A percentile compares a stretch with the other conserved stretches of the same genome.
Evolutionary conservation across 2,113 vertebrate genomes (phyloP).

Genomic region (Piaya cayana): DNA sequence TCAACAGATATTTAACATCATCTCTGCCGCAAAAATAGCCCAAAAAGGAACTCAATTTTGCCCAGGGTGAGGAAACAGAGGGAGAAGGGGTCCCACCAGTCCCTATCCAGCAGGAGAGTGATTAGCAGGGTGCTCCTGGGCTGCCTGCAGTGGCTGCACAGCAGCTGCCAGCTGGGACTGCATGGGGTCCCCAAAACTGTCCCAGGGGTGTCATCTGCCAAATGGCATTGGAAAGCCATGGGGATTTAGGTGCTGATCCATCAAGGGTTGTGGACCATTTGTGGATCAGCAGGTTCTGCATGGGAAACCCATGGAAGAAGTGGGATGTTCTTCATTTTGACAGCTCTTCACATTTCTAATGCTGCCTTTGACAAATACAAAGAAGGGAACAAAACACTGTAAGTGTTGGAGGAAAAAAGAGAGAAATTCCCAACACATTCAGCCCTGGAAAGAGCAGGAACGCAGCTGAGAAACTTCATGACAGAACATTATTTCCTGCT

Average conservation of each 20-base stretch:
- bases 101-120: neutral
- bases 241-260: neutral
- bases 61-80: neutral
- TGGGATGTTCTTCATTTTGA: neutral
- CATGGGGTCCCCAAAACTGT: neutral
- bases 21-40: neutral
- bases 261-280: neutral
- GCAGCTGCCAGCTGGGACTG: neutral
- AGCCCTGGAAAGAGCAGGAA: neutral
- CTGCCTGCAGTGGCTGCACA: neutral
- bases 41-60: neutral
- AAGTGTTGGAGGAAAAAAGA: neutral
- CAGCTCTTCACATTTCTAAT: neutral
- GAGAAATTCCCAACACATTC: neutral
- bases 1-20: conserved; percentile 5
- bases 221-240: neutral
- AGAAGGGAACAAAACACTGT: neutral
- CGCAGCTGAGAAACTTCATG: neutral
- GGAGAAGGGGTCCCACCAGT: fast-evolving
- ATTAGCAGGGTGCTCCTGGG: neutral
- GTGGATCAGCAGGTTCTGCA: neutral
- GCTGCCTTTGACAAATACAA: neutral
- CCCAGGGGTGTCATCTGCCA: neutral
- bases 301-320: neutral
- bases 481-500: neutral